These are phyloP conservation scores for Amphiprion ocellaris DNA, from an alignment of 2,113 vertebrate species.

Conservation along the genomic window DNA sequence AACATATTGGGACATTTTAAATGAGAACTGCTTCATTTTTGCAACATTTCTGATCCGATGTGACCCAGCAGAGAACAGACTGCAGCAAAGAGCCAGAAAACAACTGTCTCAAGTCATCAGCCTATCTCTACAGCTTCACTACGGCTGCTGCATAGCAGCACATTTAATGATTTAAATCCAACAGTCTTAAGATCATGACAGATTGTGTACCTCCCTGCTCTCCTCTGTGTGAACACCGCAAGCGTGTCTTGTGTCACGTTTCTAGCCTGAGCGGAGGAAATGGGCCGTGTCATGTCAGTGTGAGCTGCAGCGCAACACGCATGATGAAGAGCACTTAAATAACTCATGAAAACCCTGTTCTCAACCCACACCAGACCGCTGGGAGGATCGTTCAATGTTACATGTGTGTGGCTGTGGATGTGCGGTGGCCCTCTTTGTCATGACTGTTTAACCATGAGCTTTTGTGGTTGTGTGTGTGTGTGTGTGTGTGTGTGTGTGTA, in stretches of 20 bases:
- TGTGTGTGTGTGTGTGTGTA: slow-evolving; percentile 6
- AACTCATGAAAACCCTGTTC: slow-evolving; percentile 72
- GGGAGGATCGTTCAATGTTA: slow-evolving; percentile 44
- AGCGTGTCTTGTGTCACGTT: slow-evolving; percentile 63
- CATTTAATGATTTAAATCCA: slow-evolving; percentile 55
- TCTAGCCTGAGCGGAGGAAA: slow-evolving; percentile 61
- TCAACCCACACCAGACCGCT: slow-evolving; percentile 55
- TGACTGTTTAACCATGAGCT: slow-evolving; percentile 64
- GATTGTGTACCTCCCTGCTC: slow-evolving; percentile 43
- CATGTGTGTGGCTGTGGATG: slow-evolving; percentile 28
- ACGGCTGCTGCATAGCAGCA: slow-evolving; percentile 7
- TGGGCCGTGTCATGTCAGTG: slow-evolving; percentile 71
- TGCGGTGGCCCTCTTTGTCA: slow-evolving; percentile 45
- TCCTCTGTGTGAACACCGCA: slow-evolving; percentile 41
- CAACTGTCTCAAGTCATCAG: slow-evolving; percentile 1
- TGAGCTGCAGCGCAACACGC: slow-evolving; percentile 45
- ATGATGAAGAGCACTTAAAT: slow-evolving; percentile 74
- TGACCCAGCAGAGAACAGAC: slow-evolving; percentile 9
- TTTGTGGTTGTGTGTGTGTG: slow-evolving; percentile 49
- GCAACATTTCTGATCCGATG: slow-evolving; percentile 10
- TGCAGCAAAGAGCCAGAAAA: slow-evolving; percentile 3
- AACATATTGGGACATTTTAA: neutral
- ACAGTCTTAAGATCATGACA: slow-evolving; percentile 45
- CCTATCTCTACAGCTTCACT: slow-evolving; percentile 3
- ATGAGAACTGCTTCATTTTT: neutral